Percentiles rank a stretch among this genome's conserved stretches.
Conservation (phyloP, 1,140 invertebrate species). For the Apocrypta bakeri region DNA sequence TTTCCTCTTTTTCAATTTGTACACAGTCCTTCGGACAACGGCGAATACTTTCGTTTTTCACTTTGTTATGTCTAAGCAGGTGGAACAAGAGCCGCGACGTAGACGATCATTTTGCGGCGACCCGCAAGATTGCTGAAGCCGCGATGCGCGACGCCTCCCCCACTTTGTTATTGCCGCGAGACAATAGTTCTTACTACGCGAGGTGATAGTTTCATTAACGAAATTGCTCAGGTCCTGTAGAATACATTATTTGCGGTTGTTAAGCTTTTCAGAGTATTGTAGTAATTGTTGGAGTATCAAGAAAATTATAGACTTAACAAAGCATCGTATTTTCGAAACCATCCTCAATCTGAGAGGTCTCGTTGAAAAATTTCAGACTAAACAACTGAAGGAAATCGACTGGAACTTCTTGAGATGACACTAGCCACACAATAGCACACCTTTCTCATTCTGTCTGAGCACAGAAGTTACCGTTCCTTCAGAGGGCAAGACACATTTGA, state of each 20-base stretch:
- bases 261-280: background rate
- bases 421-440: too few species aligned
- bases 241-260: background rate
- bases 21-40: background rate
- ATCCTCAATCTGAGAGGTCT: too few species aligned
- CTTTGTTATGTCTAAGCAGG: conserved; percentile 8
- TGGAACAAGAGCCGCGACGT: conserved; percentile 50
- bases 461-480: too few species aligned
- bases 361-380: too few species aligned
- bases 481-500: too few species aligned
- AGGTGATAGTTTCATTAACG: conserved; percentile 27
- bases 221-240: background rate
- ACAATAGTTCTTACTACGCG: background rate
- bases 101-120: conserved; percentile 57
- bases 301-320: too few species aligned
- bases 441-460: too few species aligned
- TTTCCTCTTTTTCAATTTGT: too few species aligned
- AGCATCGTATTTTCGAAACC: too few species aligned
- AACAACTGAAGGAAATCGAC: too few species aligned
- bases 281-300: too few species aligned
- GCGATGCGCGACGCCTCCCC: background rate
- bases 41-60: conserved; percentile 13
- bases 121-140: conserved; percentile 62
- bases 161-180: background rate
- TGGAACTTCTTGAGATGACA: too few species aligned